phyloP scores from a whole-genome alignment of 2,797 vertebrate genomes.

The Emydoidea blandingii region DNA sequence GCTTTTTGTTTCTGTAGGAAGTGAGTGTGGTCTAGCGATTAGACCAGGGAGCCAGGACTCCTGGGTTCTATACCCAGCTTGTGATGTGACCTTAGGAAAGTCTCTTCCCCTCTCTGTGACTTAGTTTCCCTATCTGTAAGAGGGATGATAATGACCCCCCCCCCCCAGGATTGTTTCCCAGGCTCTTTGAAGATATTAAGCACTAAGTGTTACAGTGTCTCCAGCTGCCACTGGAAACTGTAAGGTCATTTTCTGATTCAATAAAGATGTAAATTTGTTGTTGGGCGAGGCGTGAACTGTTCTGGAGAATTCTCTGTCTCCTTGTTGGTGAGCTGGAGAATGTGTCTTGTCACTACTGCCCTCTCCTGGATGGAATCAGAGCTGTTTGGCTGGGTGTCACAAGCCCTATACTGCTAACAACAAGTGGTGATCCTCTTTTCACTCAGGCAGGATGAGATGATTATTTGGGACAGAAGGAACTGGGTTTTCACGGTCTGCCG shows the following conservation, averaged over 20 bases:
- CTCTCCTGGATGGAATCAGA: neutral
- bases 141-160: neutral
- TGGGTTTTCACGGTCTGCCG: too few species aligned
- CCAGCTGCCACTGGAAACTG: too few species aligned
- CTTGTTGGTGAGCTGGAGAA: neutral
- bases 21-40: too few species aligned
- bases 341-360: neutral
- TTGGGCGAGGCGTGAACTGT: neutral
- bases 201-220: too few species aligned
- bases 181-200: neutral
- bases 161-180: neutral
- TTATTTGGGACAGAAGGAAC: too few species aligned
- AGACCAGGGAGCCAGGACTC: neutral
- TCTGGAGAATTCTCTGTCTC: neutral
- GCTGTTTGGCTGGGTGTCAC: neutral
- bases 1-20: conserved; percentile 78
- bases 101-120: neutral
- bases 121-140: neutral
- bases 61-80: neutral
- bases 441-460: neutral
- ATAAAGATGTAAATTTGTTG: neutral
- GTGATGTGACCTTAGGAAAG: neutral
- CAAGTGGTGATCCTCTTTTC: too few species aligned
- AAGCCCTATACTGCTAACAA: neutral
- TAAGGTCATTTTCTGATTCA: neutral